Evolutionary conservation across 2,113 vertebrate species (phyloP).

Genomic region (Rhynchomys soricoides): DNA sequence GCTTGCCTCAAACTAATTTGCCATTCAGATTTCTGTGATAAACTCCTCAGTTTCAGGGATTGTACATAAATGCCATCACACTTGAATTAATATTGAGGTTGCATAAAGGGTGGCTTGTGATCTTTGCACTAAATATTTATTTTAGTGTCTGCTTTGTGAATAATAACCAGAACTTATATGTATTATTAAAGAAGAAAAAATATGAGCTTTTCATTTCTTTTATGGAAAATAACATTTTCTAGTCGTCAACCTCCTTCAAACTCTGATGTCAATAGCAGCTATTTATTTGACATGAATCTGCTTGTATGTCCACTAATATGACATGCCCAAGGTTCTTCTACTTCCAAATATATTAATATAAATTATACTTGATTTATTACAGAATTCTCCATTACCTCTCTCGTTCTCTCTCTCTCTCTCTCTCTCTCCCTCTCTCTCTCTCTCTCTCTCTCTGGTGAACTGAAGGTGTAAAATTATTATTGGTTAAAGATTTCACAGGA

Average conservation of each 20-base stretch:
- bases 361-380: constrained; percentile 87
- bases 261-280: constrained; percentile 78
- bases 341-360: constrained; percentile 80
- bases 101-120: not conserved
- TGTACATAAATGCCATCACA: rapidly evolving
- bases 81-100: not conserved
- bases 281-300: constrained; percentile 79
- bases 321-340: constrained; percentile 78
- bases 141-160: not conserved
- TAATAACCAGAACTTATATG: constrained; percentile 74
- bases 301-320: constrained; percentile 80
- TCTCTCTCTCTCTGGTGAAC: constrained; percentile 83
- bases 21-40: not conserved
- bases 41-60: not conserved
- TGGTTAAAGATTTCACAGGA: constrained; percentile 84
- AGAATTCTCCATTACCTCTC: constrained; percentile 76
- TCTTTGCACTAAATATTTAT: not conserved
- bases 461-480: constrained; percentile 84
- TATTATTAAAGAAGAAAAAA: constrained; percentile 74
- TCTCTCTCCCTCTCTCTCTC: too few relatives aligned
- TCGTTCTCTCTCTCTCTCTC: too few relatives aligned
- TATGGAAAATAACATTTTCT: constrained; percentile 83
- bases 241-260: constrained; percentile 61
- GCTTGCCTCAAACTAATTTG: not conserved
- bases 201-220: constrained; percentile 55